These are phyloP conservation scores for Meloidogyne chitwoodi DNA, from an alignment of 1,140 invertebrate species.

Conservation along the genomic window DNA sequence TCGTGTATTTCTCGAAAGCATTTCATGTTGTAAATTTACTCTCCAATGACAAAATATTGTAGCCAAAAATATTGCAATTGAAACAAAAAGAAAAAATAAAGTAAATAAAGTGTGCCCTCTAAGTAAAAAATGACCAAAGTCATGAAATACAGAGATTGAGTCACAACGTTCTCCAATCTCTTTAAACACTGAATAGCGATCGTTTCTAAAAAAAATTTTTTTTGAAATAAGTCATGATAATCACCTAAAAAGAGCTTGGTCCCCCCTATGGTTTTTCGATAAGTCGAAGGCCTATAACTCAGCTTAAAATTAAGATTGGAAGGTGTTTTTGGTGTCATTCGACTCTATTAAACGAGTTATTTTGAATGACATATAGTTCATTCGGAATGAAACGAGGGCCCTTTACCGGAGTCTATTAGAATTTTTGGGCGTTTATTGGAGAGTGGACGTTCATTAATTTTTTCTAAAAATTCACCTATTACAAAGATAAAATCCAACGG, in stretches of 20 bases:
- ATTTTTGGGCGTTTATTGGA: too few relatives aligned
- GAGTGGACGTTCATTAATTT: too few relatives aligned
- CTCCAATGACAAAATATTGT: slow-evolving; percentile 54
- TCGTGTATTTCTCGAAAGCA: slow-evolving; percentile 20
- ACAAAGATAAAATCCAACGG: background rate
- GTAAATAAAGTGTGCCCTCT: slow-evolving; percentile 58
- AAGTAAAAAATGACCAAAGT: slow-evolving; percentile 56
- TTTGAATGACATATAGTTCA: too few relatives aligned
- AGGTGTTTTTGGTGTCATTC: too few relatives aligned
- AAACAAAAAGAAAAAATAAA: slow-evolving; percentile 48
- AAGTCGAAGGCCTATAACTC: too few relatives aligned
- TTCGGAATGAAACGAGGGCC: too few relatives aligned
- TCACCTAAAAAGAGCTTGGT: too few relatives aligned
- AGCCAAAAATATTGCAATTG: slow-evolving; percentile 51
- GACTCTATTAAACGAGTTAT: too few relatives aligned
- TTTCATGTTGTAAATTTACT: slow-evolving; percentile 50
- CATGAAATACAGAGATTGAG: slow-evolving; percentile 49
- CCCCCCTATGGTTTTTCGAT: too few relatives aligned
- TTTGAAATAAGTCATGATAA: too few relatives aligned
- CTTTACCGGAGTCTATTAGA: too few relatives aligned
- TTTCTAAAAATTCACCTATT: background rate
- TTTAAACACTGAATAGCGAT: slow-evolving; percentile 43
- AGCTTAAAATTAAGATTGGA: too few relatives aligned
- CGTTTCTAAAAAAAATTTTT: background rate
- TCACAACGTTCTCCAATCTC: slow-evolving; percentile 55